phyloP scores from a whole-genome alignment of 2,113 vertebrate genomes.

The Lipophrys pholis region DNA sequence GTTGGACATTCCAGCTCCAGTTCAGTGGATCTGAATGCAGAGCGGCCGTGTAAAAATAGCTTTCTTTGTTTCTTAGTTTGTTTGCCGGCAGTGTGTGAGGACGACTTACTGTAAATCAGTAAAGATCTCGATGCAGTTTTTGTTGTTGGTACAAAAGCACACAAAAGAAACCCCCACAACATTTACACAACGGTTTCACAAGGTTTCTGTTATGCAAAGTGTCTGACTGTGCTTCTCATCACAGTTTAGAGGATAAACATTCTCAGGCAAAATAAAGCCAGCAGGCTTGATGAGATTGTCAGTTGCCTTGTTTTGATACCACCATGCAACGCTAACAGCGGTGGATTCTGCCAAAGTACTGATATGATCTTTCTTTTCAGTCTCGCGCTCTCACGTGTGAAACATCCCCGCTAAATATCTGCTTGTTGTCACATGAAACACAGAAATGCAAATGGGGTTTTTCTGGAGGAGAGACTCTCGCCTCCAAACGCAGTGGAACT shows the following conservation, averaged over 20 bases:
- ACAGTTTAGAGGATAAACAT: slow-evolving; percentile 40
- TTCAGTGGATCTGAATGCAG: slow-evolving; percentile 31
- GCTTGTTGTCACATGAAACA: slow-evolving; percentile 15
- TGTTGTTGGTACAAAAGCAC: slow-evolving; percentile 17
- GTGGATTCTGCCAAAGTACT: not conserved
- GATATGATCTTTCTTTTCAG: slow-evolving; percentile 3
- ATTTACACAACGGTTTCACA: slow-evolving; percentile 6
- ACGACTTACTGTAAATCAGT: not conserved
- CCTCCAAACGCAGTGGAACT: slow-evolving; percentile 9
- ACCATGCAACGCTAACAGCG: not conserved
- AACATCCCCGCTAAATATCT: not conserved
- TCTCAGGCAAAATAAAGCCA: slow-evolving; percentile 22
- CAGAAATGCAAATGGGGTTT: slow-evolving; percentile 22
- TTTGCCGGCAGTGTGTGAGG: not conserved
- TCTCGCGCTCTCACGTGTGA: no score
- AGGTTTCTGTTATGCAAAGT: slow-evolving; percentile 47
- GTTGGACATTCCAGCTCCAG: slow-evolving; percentile 16
- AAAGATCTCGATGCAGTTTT: not conserved
- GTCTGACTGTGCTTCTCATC: not conserved
- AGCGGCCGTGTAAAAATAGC: slow-evolving; percentile 26
- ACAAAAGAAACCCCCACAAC: slow-evolving; percentile 11
- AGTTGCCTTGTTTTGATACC: not conserved
- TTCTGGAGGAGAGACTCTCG: not conserved
- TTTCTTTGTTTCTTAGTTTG: slow-evolving; percentile 27
- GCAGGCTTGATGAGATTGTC: slow-evolving; percentile 12